Evolutionary conservation across 2,113 vertebrate genomes (phyloP).

Genomic region (Gambusia affinis): DNA sequence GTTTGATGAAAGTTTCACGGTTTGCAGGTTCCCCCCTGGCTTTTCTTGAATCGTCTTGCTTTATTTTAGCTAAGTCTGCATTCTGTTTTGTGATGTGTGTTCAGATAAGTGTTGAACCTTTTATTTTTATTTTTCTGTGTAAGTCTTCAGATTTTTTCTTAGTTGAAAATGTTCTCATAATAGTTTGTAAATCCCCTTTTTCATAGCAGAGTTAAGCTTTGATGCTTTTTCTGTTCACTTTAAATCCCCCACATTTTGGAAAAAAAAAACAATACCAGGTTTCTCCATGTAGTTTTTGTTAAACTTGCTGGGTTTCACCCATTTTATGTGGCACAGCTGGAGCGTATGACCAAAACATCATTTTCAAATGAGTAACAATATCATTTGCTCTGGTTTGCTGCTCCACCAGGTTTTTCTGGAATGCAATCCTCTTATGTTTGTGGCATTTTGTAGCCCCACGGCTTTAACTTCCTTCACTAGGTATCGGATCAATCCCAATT

Average conservation of each 20-base stretch:
- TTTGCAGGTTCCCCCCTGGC: not conserved
- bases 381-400: not conserved
- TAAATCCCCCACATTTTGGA: not conserved
- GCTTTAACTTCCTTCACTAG: too few species aligned
- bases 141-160: not conserved
- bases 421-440: not conserved
- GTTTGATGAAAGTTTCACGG: not conserved
- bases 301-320: not conserved
- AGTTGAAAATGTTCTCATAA: not conserved
- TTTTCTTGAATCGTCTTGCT: not conserved
- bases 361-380: not conserved
- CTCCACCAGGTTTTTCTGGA: not conserved
- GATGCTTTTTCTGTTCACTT: not conserved
- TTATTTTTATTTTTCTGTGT: not conserved
- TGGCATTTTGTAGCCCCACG: too few species aligned
- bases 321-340: not conserved
- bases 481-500: not conserved
- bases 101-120: not conserved
- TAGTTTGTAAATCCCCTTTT: not conserved
- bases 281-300: not conserved
- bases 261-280: not conserved
- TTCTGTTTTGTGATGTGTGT: not conserved
- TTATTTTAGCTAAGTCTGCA: not conserved
- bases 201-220: not conserved
- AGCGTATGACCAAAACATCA: not conserved